Evolutionary conservation across 35 echinoderm and acorn worm species (phyloP).

Genomic region (Lytechinus pictus): DNA sequence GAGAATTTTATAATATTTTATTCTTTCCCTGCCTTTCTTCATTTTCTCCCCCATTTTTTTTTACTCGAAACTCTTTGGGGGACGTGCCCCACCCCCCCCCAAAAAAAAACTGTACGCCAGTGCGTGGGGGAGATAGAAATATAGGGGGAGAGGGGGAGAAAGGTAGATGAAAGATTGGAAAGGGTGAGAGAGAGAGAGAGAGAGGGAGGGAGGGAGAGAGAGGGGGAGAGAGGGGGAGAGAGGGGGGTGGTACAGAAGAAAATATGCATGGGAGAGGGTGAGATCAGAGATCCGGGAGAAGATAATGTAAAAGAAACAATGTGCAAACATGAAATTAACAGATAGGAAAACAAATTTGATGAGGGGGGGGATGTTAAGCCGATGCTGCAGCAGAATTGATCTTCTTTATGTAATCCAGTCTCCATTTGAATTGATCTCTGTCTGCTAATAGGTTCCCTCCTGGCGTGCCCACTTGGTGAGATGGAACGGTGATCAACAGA

Average conservation of each 20-base stretch:
- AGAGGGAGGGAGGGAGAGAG: not conserved
- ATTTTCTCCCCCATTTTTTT: too few species aligned
- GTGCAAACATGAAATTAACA: too few species aligned
- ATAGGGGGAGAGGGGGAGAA: not conserved
- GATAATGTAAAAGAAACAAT: too few species aligned
- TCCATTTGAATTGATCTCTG: conserved; percentile 36
- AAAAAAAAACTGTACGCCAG: not conserved
- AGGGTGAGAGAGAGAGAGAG: not conserved
- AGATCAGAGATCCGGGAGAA: not conserved
- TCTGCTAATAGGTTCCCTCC: conserved; percentile 25
- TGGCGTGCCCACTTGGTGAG: conserved; percentile 34
- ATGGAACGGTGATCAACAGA: conserved; percentile 33
- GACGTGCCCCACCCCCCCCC: too few species aligned
- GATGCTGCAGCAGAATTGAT: not conserved
- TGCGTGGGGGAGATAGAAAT: not conserved
- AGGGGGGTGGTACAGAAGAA: not conserved
- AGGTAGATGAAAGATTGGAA: not conserved
- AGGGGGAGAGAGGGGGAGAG: not conserved
- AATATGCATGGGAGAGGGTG: not conserved
- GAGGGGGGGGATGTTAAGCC: not conserved
- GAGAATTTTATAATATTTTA: too few species aligned
- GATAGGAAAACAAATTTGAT: too few species aligned
- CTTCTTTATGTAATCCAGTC: conserved; percentile 42
- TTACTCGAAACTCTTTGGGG: too few species aligned
- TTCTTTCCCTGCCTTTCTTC: too few species aligned